Conservation (phyloP, 2,888 invertebrate species). For the Drosophila recens region DNA sequence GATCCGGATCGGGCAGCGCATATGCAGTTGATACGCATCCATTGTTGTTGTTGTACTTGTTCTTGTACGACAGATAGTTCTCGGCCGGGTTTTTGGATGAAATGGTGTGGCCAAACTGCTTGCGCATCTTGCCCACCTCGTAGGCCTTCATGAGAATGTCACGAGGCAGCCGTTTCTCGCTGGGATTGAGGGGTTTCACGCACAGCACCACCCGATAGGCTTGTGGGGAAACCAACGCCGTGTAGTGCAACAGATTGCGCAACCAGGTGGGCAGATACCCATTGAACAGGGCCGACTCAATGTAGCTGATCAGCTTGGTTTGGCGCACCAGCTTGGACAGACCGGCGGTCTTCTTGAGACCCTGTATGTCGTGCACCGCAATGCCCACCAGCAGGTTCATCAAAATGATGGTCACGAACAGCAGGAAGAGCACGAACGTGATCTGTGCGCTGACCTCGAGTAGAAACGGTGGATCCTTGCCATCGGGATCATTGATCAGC, state of each 20-base stretch:
- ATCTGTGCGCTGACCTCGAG: conserved; percentile 93
- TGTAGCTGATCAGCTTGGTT: conserved; percentile 94
- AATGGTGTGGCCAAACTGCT: conserved; percentile 89
- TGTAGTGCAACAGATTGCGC: conserved; percentile 90
- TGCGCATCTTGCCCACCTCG: conserved; percentile 92
- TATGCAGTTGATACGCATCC: conserved; percentile 82
- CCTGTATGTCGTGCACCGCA: conserved; percentile 95
- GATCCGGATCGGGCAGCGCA: conserved; percentile 86
- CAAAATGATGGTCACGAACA: conserved; percentile 93
- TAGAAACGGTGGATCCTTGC: conserved; percentile 91
- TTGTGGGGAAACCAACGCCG: conserved; percentile 92
- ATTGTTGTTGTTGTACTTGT: conserved; percentile 88
- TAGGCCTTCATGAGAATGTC: conserved; percentile 93
- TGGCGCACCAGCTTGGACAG: conserved; percentile 93
- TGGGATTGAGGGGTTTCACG: conserved; percentile 93
- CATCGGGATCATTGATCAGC: conserved; percentile 91
- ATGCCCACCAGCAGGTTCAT: conserved; percentile 95
- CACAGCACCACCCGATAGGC: conserved; percentile 93
- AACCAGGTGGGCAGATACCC: conserved; percentile 92
- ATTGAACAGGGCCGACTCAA: conserved; percentile 92
- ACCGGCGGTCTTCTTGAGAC: conserved; percentile 93
- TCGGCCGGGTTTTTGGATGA: conserved; percentile 89
- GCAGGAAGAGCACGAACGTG: conserved; percentile 91
- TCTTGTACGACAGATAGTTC: conserved; percentile 88
- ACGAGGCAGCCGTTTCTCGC: conserved; percentile 92